These are phyloP conservation scores for Raja brachyura DNA, from an alignment of 2,113 vertebrate species.

Conservation along the genomic window DNA sequence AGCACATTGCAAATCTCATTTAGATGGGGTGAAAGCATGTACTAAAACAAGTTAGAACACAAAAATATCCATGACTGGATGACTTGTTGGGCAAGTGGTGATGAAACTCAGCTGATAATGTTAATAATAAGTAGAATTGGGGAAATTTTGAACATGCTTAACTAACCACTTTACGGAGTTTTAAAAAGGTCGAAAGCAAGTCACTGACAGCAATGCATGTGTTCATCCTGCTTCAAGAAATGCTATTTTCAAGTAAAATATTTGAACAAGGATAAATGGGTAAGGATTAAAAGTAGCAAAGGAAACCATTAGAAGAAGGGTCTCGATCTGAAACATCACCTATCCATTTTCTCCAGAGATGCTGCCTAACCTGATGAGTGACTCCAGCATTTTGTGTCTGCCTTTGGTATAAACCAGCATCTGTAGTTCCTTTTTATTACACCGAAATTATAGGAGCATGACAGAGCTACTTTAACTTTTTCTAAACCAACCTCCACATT, in stretches of 20 bases:
- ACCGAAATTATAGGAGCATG: background rate
- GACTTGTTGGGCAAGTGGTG: background rate
- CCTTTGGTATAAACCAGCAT: no score
- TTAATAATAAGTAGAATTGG: background rate
- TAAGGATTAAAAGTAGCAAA: no score
- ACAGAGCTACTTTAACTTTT: background rate
- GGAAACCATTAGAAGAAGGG: no score
- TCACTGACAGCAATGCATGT: background rate
- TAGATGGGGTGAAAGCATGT: no score
- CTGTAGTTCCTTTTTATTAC: no score
- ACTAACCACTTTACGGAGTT: background rate
- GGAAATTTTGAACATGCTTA: background rate
- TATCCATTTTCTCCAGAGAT: no score
- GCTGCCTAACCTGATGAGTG: no score
- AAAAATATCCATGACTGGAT: no score
- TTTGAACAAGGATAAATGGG: no score
- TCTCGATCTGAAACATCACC: no score
- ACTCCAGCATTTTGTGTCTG: no score
- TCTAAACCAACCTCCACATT: background rate
- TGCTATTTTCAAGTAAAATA: background rate
- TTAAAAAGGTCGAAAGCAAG: background rate
- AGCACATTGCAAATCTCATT: background rate
- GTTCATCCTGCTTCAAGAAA: background rate
- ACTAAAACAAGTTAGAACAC: no score
- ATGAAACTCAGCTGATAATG: background rate